Conservation (phyloP, 2,113 vertebrate species). For the Grus americana region DNA sequence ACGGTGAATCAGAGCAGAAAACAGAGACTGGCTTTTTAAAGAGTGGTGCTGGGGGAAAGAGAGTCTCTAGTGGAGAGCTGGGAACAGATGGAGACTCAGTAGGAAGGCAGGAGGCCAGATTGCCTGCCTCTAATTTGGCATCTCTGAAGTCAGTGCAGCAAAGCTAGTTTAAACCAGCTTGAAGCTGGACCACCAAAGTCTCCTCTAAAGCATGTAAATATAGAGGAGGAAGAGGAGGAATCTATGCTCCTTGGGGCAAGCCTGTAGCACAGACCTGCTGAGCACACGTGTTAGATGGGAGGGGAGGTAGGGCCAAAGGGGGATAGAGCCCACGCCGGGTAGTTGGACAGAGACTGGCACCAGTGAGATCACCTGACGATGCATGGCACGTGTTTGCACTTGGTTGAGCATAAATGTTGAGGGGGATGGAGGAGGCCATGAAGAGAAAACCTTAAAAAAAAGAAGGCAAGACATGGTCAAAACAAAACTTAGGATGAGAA, state of each 20-base stretch:
- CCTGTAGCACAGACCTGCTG: not conserved
- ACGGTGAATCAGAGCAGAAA: conserved; percentile 30
- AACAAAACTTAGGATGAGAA: not conserved
- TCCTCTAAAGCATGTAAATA: not conserved
- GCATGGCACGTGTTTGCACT: not conserved
- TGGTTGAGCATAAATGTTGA: not conserved
- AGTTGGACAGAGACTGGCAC: not conserved
- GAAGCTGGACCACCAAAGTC: not conserved
- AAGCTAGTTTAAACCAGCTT: not conserved
- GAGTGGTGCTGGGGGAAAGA: not conserved
- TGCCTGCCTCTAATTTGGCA: conserved; percentile 30
- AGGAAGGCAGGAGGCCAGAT: conserved; percentile 43
- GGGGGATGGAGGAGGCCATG: not conserved
- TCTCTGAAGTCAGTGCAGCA: not conserved
- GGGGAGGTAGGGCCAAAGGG: not conserved
- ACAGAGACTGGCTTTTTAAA: not conserved
- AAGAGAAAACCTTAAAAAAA: not conserved
- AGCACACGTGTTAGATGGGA: rapidly evolving
- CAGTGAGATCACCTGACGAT: not conserved
- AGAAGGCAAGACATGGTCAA: not conserved
- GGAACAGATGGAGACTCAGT: conserved; percentile 20
- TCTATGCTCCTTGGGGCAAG: not conserved
- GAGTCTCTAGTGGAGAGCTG: not conserved
- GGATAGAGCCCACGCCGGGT: rapidly evolving
- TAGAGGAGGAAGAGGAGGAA: not conserved